These are phyloP conservation scores for Mus minutoides DNA, from an alignment of 2,797 vertebrate genomes.

Conservation along the genomic window DNA sequence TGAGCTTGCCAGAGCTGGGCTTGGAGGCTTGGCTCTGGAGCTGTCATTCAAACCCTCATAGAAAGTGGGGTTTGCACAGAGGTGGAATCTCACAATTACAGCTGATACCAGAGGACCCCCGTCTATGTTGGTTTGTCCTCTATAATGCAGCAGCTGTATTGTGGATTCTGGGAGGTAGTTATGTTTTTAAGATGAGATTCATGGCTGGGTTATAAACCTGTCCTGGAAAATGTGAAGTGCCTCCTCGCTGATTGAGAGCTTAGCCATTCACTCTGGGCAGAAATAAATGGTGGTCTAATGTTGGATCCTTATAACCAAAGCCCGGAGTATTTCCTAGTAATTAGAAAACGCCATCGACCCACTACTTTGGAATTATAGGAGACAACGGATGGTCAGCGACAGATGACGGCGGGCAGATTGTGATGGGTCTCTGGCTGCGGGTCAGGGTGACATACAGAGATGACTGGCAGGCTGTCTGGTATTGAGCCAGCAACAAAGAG, in stretches of 20 bases:
- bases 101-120: not conserved
- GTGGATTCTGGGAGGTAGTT: rapidly evolving
- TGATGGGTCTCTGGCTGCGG: not conserved
- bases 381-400: not conserved
- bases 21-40: not conserved
- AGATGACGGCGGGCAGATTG: rapidly evolving
- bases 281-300: not conserved
- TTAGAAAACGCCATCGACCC: not conserved
- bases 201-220: not conserved
- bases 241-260: not conserved
- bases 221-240: not conserved
- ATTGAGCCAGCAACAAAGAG: not conserved
- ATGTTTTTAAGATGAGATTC: not conserved
- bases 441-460: not conserved
- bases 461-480: not conserved
- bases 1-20: not conserved
- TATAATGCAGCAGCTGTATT: rapidly evolving
- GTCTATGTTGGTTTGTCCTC: rapidly evolving
- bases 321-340: not conserved
- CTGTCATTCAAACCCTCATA: rapidly evolving
- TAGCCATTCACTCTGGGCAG: not conserved
- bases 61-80: not conserved
- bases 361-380: not conserved
- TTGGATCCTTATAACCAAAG: not conserved
- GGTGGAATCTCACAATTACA: rapidly evolving